Evolutionary conservation across 1,140 invertebrate species (phyloP).

Genomic region (Chrysopa pallens): DNA sequence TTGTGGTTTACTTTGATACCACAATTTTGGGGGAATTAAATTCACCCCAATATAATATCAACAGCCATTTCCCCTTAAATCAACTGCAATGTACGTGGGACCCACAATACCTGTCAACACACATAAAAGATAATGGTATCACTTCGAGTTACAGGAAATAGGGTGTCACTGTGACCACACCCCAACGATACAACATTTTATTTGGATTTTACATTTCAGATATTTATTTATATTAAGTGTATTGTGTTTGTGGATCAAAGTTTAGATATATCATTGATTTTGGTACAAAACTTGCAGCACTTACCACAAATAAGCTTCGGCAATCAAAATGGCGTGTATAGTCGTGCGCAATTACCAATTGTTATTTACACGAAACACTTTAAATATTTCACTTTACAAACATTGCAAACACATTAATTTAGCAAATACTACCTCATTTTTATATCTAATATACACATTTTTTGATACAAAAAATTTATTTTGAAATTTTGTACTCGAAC

Average conservation of each 20-base stretch:
- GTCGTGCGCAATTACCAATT: background rate
- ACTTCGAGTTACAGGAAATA: background rate
- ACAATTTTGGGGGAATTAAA: slow-evolving; percentile 14
- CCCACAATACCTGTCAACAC: background rate
- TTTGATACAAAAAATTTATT: background rate
- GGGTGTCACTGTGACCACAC: background rate
- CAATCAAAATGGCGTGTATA: background rate
- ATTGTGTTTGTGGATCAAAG: background rate
- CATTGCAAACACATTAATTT: background rate
- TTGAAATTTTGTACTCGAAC: background rate
- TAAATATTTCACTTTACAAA: background rate
- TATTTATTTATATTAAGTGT: background rate
- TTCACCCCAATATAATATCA: slow-evolving; percentile 5
- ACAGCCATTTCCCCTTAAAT: background rate
- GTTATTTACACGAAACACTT: background rate
- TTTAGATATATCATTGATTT: background rate
- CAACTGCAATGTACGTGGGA: background rate
- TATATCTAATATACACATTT: background rate
- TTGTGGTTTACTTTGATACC: slow-evolving; percentile 21
- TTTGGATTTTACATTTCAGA: background rate
- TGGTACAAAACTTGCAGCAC: background rate
- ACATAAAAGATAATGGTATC: background rate
- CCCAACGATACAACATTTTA: background rate
- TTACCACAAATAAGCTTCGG: background rate
- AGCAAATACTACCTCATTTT: background rate